These are phyloP conservation scores for Agelas oroides DNA, from an alignment of 37 sponge, comb jelly and placozoan genomes.

Conservation along the genomic window DNA sequence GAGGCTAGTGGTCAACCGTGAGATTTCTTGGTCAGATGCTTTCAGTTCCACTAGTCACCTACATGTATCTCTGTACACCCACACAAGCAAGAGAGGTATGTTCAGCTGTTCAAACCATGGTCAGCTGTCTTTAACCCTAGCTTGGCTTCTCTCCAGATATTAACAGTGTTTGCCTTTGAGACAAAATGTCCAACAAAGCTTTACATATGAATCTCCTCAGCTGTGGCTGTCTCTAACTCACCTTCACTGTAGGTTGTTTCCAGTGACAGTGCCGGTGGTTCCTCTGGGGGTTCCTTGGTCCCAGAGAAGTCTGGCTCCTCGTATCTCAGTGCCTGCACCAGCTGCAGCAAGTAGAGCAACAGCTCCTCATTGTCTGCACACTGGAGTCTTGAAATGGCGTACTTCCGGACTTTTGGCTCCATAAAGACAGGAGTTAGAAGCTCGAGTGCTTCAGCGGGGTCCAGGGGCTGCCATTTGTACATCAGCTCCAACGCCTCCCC, in stretches of 20 bases:
- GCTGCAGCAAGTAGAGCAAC: constrained; percentile 83
- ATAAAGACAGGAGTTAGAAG: constrained; percentile 84
- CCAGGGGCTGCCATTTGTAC: constrained; percentile 92
- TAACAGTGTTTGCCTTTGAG: too few relatives aligned
- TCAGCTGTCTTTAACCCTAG: too few relatives aligned
- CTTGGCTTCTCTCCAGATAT: too few relatives aligned
- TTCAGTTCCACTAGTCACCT: too few relatives aligned
- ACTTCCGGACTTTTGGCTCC: constrained; percentile 78
- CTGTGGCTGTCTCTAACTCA: background rate
- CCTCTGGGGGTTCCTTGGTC: background rate
- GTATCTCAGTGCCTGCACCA: constrained; percentile 89
- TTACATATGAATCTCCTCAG: too few relatives aligned
- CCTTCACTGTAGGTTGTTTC: constrained; percentile 62
- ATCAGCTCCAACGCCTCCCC: constrained; percentile 89
- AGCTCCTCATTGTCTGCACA: constrained; percentile 93
- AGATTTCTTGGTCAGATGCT: background rate
- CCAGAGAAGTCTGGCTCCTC: constrained; percentile 63
- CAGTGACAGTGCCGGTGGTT: constrained; percentile 45
- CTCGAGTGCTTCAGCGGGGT: constrained; percentile 93
- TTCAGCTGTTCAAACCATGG: too few relatives aligned
- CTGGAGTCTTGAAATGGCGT: constrained; percentile 90
- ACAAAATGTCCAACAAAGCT: too few relatives aligned
- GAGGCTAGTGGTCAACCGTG: background rate
- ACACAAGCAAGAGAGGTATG: too few relatives aligned
- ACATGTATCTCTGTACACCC: too few relatives aligned